These are phyloP conservation scores for Trissolcus brochymenae DNA, from an alignment of 2,888 invertebrate species.

Conservation along the genomic window DNA sequence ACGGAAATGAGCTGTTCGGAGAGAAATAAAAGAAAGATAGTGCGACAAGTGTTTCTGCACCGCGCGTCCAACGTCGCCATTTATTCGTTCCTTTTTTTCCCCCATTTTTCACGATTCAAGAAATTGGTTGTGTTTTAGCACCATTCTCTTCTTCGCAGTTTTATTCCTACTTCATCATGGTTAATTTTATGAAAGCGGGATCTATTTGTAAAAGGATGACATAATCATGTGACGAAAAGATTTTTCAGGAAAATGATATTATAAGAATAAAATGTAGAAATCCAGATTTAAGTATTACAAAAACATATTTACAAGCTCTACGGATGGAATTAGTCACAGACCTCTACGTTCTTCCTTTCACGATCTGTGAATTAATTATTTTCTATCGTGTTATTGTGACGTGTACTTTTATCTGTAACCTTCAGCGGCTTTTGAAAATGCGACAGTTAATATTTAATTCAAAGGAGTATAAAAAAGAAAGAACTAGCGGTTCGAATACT, in stretches of 20 bases:
- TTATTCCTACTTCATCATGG: neutral
- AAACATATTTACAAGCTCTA: slow-evolving; percentile 26
- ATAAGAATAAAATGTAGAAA: too few relatives aligned
- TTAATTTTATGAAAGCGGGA: neutral
- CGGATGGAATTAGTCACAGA: slow-evolving; percentile 27
- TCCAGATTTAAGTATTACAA: too few relatives aligned
- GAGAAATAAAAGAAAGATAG: slow-evolving; percentile 34
- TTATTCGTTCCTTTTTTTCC: slow-evolving; percentile 9
- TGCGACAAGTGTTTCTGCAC: slow-evolving; percentile 43
- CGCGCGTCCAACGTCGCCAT: slow-evolving; percentile 22
- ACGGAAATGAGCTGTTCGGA: slow-evolving; percentile 37
- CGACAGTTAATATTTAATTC: too few relatives aligned
- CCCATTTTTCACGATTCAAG: neutral
- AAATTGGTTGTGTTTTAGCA: slow-evolving; percentile 1
- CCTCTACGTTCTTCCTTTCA: slow-evolving; percentile 10
- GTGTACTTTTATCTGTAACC: slow-evolving; percentile 1
- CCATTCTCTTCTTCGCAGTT: neutral
- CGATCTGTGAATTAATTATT: slow-evolving; percentile 13
- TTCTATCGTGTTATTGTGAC: neutral
- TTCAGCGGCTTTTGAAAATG: too few relatives aligned
- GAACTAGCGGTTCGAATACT: too few relatives aligned
- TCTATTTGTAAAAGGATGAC: too few relatives aligned
- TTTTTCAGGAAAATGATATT: too few relatives aligned
- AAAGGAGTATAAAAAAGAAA: too few relatives aligned
- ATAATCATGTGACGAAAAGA: too few relatives aligned